These are phyloP conservation scores for Galaxias olidus DNA, from an alignment of 2,797 vertebrate genomes.

Conservation along the genomic window DNA sequence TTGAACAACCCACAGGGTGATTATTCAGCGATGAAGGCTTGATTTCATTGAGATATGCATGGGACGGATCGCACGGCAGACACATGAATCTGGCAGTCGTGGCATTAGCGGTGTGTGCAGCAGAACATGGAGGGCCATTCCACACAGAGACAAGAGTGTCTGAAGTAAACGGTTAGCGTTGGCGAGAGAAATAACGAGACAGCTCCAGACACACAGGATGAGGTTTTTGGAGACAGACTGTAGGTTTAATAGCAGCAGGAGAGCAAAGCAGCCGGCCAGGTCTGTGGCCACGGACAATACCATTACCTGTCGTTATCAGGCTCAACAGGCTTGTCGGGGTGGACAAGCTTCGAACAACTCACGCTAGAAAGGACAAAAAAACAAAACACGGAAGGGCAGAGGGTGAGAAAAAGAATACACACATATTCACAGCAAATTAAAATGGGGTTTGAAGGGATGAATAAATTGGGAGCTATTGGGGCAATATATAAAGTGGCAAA, in stretches of 20 bases:
- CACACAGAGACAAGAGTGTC: background rate
- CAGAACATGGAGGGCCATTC: conserved; percentile 17
- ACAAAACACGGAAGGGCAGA: conserved; percentile 42
- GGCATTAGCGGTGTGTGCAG: conserved; percentile 30
- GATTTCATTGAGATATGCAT: conserved; percentile 14
- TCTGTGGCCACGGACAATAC: background rate
- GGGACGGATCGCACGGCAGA: conserved; percentile 24
- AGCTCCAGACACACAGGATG: background rate
- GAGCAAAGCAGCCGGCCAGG: conserved; percentile 34
- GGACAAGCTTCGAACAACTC: conserved; percentile 66
- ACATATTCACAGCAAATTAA: conserved; percentile 27
- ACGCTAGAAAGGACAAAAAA: conserved; percentile 55
- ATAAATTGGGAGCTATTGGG: conserved; percentile 9
- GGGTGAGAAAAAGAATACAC: conserved; percentile 45
- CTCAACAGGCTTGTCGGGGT: conserved; percentile 40
- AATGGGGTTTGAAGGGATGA: conserved; percentile 15
- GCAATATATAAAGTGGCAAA: background rate
- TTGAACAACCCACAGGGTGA: background rate
- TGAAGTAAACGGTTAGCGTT: background rate
- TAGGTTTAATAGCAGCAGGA: background rate
- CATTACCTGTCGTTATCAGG: conserved; percentile 61
- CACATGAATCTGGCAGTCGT: conserved; percentile 36
- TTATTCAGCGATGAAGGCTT: background rate
- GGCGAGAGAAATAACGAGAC: no score
- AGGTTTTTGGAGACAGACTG: no score